Evolutionary conservation across 2,797 vertebrate genomes (phyloP).

Genomic region (Lerista edwardsae): DNA sequence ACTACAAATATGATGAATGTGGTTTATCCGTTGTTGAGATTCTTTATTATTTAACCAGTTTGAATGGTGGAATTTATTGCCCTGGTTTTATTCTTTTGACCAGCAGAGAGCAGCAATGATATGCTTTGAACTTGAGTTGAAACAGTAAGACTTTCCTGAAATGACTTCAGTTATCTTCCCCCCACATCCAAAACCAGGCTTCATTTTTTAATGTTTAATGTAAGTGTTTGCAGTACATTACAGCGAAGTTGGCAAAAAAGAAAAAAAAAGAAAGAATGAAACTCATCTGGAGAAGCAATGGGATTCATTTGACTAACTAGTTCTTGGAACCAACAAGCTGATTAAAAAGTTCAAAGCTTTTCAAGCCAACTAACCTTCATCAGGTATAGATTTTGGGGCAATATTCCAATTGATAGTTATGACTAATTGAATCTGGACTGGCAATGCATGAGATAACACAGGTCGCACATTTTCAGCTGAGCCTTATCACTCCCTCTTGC

Average conservation of each 20-base stretch:
- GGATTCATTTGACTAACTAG: background rate
- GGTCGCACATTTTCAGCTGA: too few relatives aligned
- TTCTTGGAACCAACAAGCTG: background rate
- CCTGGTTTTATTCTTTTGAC: slow-evolving; percentile 60
- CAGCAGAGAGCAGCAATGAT: slow-evolving; percentile 84
- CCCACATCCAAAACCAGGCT: background rate
- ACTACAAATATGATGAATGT: background rate
- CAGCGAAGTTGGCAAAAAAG: background rate
- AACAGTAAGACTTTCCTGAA: slow-evolving; percentile 24
- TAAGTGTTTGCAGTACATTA: background rate
- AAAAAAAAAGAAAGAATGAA: too few relatives aligned
- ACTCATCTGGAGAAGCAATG: too few relatives aligned
- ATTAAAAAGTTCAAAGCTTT: background rate
- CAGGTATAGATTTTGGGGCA: background rate
- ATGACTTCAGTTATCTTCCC: slow-evolving; percentile 28
- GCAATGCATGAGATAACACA: too few relatives aligned
- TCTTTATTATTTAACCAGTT: background rate
- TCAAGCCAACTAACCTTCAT: background rate
- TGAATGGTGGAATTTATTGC: background rate
- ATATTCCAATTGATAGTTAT: too few relatives aligned
- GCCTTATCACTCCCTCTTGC: too few relatives aligned
- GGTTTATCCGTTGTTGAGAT: background rate
- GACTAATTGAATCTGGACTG: too few relatives aligned
- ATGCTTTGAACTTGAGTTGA: slow-evolving; percentile 45
- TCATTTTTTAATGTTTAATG: background rate